Percentiles rank a stretch among this genome's conserved stretches.
phyloP scores from a whole-genome alignment of 2,888 invertebrate genomes.

The Copidosoma aretas region DNA sequence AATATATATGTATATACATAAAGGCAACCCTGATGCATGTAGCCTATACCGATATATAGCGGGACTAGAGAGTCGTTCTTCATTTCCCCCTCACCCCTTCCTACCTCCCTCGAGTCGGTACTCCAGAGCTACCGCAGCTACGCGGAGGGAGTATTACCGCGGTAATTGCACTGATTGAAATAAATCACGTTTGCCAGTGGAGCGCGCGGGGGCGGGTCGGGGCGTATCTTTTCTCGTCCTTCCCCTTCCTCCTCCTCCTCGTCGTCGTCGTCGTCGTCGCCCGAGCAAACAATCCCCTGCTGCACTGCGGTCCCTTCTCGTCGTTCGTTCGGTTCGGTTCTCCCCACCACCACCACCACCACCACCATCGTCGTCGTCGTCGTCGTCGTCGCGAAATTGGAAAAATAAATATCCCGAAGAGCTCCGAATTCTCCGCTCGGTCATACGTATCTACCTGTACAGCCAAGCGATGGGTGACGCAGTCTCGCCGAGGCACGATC shows the following conservation, averaged over 20 bases:
- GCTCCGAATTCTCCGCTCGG: slow-evolving; percentile 1
- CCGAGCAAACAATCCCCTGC: slow-evolving; percentile 30
- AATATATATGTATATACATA: too few relatives aligned
- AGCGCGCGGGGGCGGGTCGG: background rate
- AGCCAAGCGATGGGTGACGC: too few relatives aligned
- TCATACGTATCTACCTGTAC: too few relatives aligned
- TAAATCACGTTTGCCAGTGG: slow-evolving; percentile 39
- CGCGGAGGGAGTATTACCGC: slow-evolving; percentile 16
- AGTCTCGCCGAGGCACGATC: slow-evolving; percentile 27
- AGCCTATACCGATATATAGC: too few relatives aligned
- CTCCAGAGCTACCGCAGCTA: slow-evolving; percentile 3
- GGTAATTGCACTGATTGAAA: slow-evolving; percentile 42
- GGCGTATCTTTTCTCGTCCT: background rate
- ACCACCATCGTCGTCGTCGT: too few relatives aligned
- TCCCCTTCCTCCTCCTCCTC: background rate
- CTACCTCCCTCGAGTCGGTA: too few relatives aligned
- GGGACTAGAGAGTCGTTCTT: slow-evolving; percentile 6
- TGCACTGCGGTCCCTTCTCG: too few relatives aligned
- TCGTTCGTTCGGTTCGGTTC: background rate
- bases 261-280: slow-evolving; percentile 5
- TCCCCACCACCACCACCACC: too few relatives aligned
- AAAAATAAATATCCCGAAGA: slow-evolving; percentile 24
- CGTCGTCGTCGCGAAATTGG: slow-evolving; percentile 23
- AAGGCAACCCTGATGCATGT: too few relatives aligned
- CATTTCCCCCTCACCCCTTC: slow-evolving; percentile 8